phyloP scores from a whole-genome alignment of 2,797 vertebrate species.

The Amniataba percoides region DNA sequence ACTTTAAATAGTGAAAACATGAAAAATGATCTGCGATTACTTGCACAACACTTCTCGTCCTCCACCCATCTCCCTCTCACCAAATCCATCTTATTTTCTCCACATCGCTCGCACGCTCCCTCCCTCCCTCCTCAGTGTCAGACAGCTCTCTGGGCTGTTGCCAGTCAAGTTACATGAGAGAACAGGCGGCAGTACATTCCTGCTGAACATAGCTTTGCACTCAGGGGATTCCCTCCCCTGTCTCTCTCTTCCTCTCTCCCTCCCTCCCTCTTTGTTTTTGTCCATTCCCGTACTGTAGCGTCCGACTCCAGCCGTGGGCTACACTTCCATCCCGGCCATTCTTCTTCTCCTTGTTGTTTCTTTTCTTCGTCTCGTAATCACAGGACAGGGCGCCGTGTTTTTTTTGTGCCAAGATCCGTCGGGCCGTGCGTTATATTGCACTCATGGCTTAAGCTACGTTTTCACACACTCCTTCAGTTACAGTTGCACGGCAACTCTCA shows the following conservation, averaged over 20 bases:
- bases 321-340: slow-evolving; percentile 26
- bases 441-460: slow-evolving; percentile 31
- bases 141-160: slow-evolving; percentile 72
- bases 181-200: slow-evolving; percentile 79
- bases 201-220: slow-evolving; percentile 75
- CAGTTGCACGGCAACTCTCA: slow-evolving; percentile 37
- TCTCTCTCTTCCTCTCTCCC: slow-evolving; percentile 43
- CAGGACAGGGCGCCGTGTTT: slow-evolving; percentile 4
- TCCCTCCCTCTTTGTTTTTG: slow-evolving; percentile 55
- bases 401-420: slow-evolving; percentile 27
- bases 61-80: slow-evolving; percentile 45
- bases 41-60: slow-evolving; percentile 41
- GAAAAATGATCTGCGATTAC: slow-evolving; percentile 49
- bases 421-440: slow-evolving; percentile 31
- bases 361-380: slow-evolving; percentile 32
- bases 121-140: slow-evolving; percentile 36
- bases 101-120: slow-evolving; percentile 11
- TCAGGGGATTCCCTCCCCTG: slow-evolving; percentile 76
- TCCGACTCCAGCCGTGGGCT: slow-evolving; percentile 35
- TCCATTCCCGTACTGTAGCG: slow-evolving; percentile 41
- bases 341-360: slow-evolving; percentile 10
- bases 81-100: slow-evolving; percentile 55
- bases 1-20: slow-evolving; percentile 52
- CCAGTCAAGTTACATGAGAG: slow-evolving; percentile 79
- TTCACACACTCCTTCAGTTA: slow-evolving; percentile 47